These are phyloP conservation scores for Meleagris gallopavo DNA, from an alignment of 2,113 vertebrate genomes.

Conservation along the genomic window DNA sequence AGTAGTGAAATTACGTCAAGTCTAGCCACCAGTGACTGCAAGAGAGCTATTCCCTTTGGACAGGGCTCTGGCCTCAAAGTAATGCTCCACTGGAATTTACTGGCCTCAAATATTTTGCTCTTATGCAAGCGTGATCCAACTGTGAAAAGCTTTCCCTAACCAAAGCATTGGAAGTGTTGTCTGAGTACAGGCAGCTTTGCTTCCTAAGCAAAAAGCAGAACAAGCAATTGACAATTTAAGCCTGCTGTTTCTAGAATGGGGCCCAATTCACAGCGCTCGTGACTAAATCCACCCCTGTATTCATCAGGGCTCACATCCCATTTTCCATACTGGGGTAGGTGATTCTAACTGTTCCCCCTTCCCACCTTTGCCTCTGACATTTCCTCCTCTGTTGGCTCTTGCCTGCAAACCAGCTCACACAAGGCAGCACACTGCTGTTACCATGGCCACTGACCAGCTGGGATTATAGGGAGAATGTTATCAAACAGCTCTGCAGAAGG, in stretches of 20 bases:
- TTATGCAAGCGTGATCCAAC: background rate
- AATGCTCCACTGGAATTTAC: background rate
- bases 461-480: background rate
- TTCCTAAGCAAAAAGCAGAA: background rate
- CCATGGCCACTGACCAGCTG: constrained; percentile 58
- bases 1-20: background rate
- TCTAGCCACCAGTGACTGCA: background rate
- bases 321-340: background rate
- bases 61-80: background rate
- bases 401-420: background rate
- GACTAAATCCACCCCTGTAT: constrained; percentile 8
- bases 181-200: background rate
- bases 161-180: background rate
- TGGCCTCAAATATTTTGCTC: background rate
- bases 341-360: constrained; percentile 1
- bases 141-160: background rate
- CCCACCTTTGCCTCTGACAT: constrained; percentile 22
- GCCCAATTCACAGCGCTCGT: constrained; percentile 29
- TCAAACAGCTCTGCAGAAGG: constrained; percentile 24
- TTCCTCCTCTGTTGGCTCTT: background rate
- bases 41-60: background rate
- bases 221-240: background rate
- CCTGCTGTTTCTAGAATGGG: constrained; percentile 18
- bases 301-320: constrained; percentile 28
- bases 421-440: constrained; percentile 33